A percentile compares a stretch with the other conserved stretches of the same genome.
Conservation (phyloP, 2,797 vertebrate genomes). For the Pterois miles region DNA sequence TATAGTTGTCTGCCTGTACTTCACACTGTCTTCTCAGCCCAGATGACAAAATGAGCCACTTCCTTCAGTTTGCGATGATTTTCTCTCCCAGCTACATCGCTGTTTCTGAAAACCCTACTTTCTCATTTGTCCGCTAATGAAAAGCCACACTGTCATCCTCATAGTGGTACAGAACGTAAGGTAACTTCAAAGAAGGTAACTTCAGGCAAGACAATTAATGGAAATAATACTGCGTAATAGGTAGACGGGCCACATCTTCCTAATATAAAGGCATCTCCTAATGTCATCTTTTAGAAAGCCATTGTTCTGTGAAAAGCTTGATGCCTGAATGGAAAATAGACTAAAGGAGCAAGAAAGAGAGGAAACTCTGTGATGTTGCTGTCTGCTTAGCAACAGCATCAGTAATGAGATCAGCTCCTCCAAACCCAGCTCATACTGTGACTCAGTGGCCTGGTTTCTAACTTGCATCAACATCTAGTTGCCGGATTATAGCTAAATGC, state of each 20-base stretch:
- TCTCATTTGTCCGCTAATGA: background rate
- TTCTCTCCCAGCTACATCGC: background rate
- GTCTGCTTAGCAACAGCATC: constrained; percentile 56
- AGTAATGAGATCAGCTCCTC: constrained; percentile 28
- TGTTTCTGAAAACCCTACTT: background rate
- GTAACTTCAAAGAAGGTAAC: background rate
- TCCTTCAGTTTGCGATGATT: background rate
- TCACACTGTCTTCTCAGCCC: constrained; percentile 22
- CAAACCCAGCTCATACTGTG: constrained; percentile 23
- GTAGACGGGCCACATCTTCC: background rate
- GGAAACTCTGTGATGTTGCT: constrained; percentile 20
- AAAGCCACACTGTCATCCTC: background rate
- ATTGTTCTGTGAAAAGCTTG: background rate
- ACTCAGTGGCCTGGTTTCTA: constrained; percentile 28
- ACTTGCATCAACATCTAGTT: background rate
- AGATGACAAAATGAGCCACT: constrained; percentile 4
- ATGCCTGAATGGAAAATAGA: constrained; percentile 3
- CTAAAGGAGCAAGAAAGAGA: background rate
- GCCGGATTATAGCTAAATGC: constrained; percentile 7
- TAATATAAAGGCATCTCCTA: background rate
- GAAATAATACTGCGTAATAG: background rate
- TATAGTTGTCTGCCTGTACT: background rate
- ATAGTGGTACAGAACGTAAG: background rate
- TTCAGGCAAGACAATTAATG: background rate
- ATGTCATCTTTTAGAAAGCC: background rate